phyloP scores from a whole-genome alignment of 1,140 invertebrate genomes.

The Stenopsyche tienmushanensis region DNA sequence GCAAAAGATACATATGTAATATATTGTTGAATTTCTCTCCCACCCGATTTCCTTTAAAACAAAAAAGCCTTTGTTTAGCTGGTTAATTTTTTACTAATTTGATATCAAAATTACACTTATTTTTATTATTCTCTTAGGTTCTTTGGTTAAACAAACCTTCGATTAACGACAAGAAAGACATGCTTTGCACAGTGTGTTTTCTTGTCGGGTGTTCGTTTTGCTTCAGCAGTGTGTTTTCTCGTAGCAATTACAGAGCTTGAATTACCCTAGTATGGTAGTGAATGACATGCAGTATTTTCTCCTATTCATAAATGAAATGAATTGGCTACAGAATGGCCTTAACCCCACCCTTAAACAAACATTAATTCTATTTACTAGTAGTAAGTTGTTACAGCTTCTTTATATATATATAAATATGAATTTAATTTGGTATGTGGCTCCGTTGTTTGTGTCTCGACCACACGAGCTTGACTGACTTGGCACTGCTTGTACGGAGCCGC shows the following conservation, averaged over 20 bases:
- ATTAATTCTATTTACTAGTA: conserved; percentile 39
- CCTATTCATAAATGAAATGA: conserved; percentile 19
- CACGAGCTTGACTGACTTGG: conserved; percentile 39
- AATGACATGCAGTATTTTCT: conserved; percentile 30
- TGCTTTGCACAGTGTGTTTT: conserved; percentile 19
- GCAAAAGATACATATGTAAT: not conserved
- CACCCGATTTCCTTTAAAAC: conserved; percentile 9
- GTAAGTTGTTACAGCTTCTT: conserved; percentile 42
- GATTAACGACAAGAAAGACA: not conserved
- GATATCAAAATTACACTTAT: not conserved
- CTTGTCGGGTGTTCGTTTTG: conserved; percentile 29
- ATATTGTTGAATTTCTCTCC: conserved; percentile 2
- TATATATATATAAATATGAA: conserved; percentile 28
- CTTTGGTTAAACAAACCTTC: not conserved
- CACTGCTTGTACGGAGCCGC: conserved; percentile 39
- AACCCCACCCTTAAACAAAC: conserved; percentile 30
- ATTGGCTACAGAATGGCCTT: conserved; percentile 25
- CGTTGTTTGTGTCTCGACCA: conserved; percentile 40
- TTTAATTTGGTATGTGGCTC: conserved; percentile 40
- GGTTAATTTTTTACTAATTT: conserved; percentile 17
- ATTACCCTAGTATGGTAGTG: conserved; percentile 25
- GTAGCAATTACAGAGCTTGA: conserved; percentile 32
- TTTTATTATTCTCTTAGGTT: conserved; percentile 8
- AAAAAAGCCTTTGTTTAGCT: conserved; percentile 21
- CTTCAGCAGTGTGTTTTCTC: conserved; percentile 35